These are phyloP conservation scores for Actinia equina DNA, from an alignment of 64 coral and sea anemone species.

Conservation along the genomic window DNA sequence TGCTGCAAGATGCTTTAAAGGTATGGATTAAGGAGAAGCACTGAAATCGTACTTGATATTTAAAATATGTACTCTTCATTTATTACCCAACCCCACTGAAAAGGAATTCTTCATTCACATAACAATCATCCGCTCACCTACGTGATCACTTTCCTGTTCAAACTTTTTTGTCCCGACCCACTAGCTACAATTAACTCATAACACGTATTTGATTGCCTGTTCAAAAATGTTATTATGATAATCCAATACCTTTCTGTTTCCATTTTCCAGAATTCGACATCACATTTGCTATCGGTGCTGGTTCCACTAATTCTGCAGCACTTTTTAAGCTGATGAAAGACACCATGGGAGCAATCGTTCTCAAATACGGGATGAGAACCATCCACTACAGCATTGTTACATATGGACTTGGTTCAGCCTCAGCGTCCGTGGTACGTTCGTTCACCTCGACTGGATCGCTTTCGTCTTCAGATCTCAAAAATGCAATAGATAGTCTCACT, in stretches of 20 bases:
- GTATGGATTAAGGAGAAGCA: background rate
- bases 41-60: background rate
- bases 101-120: background rate
- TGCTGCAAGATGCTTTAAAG: background rate
- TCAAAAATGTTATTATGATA: background rate
- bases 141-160: too few relatives aligned
- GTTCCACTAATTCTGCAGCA: background rate
- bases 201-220: too few relatives aligned
- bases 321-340: conserved; percentile 24
- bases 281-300: conserved; percentile 52
- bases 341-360: conserved; percentile 8
- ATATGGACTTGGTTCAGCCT: conserved; percentile 20
- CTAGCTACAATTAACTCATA: too few relatives aligned
- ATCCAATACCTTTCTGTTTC: background rate
- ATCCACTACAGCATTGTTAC: conserved; percentile 57
- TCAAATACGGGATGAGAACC: conserved; percentile 34
- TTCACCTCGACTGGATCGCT: background rate
- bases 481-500: background rate
- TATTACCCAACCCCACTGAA: background rate
- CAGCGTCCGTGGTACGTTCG: background rate
- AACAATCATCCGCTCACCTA: background rate
- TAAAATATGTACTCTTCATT: background rate
- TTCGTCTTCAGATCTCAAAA: conserved; percentile 7
- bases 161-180: too few relatives aligned
- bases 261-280: conserved; percentile 36